Base-by-base conservation (phyloP, 2,113 vertebrate species). In the Thunnus maccoyii region DNA sequence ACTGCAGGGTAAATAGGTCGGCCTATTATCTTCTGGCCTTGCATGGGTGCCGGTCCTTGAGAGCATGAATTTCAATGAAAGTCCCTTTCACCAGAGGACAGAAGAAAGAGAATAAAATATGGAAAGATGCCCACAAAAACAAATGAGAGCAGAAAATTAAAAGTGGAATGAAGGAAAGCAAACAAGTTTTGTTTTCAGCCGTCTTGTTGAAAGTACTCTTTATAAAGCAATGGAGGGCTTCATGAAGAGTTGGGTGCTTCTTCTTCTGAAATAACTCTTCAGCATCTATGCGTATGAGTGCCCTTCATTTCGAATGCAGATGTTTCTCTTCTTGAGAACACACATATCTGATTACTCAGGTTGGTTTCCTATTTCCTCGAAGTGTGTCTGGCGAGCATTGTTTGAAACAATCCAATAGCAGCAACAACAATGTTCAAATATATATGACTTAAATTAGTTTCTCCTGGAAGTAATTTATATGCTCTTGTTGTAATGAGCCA, bases 31-130 rank as follows among this genome's bases (percentile, higher is more conserved):
- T 80, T 74, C 88, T 88, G 87, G 91, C 92, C 94, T 93, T 90
- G 91, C 76, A 77, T 79, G 82, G 91, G 80, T 57, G 64, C 78
- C 1, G 72, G 87, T 90, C 91, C 92, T 94, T 90, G 83, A 95
- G 80, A 89, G 80, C 88, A 88, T 90, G 92, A 94, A 95, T 95
- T 95, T 93, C 70, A 95, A 94, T 92, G 85, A 92, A 90, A 92
- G 85, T 76, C 79, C 30, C 69, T 88, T 90, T 88, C 71, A 82
- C 16, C 3, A 0, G n/a, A 15, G 50, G 62, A 56, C 52, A 79
- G 86, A 80, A 85, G 81, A 78, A 80, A 84, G 75, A 70, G 66
- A 73, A 61, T 44, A 65, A 79, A 83, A 90, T 71, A 84, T 85
- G 79, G 58, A 20, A 82, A 85, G 77, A 91, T 84, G 85, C 69